A percentile compares a stretch with the other conserved stretches of the same genome.
These are phyloP conservation scores for Arge pagana DNA, from an alignment of 2,888 invertebrate species.

Conservation along the genomic window DNA sequence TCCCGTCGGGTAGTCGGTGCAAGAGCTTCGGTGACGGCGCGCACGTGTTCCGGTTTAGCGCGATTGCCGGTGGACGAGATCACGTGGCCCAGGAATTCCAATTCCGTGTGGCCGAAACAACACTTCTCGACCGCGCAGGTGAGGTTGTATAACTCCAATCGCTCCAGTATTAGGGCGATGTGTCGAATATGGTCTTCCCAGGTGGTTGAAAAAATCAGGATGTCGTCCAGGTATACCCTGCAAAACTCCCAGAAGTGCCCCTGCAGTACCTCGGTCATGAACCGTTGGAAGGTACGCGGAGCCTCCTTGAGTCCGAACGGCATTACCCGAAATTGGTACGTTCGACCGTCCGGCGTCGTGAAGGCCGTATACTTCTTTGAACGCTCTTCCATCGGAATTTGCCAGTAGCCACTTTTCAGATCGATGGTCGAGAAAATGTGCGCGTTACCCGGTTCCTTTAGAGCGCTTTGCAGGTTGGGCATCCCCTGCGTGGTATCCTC, in stretches of 20 bases:
- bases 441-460: conserved; percentile 28
- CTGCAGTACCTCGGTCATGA: conserved; percentile 38
- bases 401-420: conserved; percentile 42
- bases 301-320: conserved; percentile 43
- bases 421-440: conserved; percentile 31
- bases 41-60: conserved; percentile 33
- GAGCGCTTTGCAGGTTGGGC: conserved; percentile 24
- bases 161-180: conserved; percentile 26
- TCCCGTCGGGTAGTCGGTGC: conserved; percentile 24
- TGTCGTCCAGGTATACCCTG: conserved; percentile 35
- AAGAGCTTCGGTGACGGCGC: conserved; percentile 28
- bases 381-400: conserved; percentile 32
- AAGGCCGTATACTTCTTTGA: conserved; percentile 31
- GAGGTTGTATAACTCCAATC: conserved; percentile 33
- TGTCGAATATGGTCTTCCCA: conserved; percentile 32
- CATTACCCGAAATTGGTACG: conserved; percentile 35
- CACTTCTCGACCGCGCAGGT: conserved; percentile 41
- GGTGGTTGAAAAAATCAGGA: conserved; percentile 41
- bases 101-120: conserved; percentile 31
- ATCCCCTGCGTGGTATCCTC: conserved; percentile 28
- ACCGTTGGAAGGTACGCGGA: conserved; percentile 39
- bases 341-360: conserved; percentile 25
- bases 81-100: conserved; percentile 45
- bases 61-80: conserved; percentile 39
- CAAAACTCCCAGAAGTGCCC: conserved; percentile 36